Conservation (phyloP, 2,888 invertebrate genomes). For the Paralinhomoeus sp. region DNA sequence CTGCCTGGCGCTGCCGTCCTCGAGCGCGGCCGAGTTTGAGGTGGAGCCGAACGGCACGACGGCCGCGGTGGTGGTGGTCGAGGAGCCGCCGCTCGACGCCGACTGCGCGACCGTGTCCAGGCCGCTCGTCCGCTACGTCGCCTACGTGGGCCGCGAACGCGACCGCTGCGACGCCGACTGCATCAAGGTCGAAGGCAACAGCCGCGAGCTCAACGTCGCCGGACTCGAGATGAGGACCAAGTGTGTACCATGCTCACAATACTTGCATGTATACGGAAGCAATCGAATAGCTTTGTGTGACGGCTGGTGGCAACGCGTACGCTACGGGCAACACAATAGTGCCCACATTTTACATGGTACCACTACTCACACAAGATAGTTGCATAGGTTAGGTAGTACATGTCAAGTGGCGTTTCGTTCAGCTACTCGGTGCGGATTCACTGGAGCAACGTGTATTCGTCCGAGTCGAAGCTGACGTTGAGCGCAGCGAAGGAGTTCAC, state of each 20-base stretch:
- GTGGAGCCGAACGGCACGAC: neutral
- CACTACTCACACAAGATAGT: too few species aligned
- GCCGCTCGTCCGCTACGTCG: too few species aligned
- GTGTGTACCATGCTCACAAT: too few species aligned
- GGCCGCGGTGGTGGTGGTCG: neutral
- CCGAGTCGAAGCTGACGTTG: conserved; percentile 47
- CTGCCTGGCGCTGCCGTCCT: neutral
- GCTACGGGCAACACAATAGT: too few species aligned
- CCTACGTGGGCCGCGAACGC: too few species aligned
- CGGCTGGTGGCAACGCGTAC: too few species aligned
- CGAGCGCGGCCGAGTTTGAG: neutral
- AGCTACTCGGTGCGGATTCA: conserved; percentile 41
- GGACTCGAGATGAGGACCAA: conserved; percentile 47
- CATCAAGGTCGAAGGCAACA: neutral
- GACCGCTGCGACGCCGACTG: too few species aligned
- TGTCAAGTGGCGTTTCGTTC: conserved; percentile 36
- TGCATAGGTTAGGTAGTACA: too few species aligned
- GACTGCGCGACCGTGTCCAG: neutral
- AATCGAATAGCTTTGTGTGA: too few species aligned
- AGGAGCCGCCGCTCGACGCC: neutral
- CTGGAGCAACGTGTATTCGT: conserved; percentile 20
- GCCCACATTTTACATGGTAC: too few species aligned
- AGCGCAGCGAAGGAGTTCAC: conserved; percentile 44
- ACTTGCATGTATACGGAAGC: too few species aligned
- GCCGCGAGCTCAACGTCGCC: conserved; percentile 10